A percentile compares a stretch with the other conserved stretches of the same genome.
Conservation (phyloP, 2,888 invertebrate genomes). For the Acleris emargana region DNA sequence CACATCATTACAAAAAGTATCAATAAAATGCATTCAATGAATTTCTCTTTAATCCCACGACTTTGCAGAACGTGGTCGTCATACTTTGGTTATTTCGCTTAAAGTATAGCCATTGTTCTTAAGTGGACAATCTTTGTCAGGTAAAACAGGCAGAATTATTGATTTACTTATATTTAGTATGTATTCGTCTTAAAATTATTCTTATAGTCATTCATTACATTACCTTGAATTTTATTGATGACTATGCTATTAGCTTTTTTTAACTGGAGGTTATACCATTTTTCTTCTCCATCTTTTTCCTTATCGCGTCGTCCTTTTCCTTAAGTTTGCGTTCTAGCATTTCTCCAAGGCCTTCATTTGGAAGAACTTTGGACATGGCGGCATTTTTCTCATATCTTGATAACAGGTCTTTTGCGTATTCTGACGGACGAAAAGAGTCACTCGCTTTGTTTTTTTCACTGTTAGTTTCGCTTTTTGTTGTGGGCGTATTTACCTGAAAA, state of each 20-base stretch:
- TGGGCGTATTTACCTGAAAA: conserved; percentile 11
- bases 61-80: no score
- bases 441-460: conserved; percentile 2
- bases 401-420: conserved; percentile 49
- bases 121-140: no score
- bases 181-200: no score
- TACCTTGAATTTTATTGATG: neutral
- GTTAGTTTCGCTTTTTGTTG: conserved; percentile 1
- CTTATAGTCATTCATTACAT: no score
- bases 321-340: conserved; percentile 45
- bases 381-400: conserved; percentile 45
- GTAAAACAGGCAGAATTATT: no score
- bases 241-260: neutral
- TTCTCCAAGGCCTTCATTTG: conserved; percentile 42
- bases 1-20: no score
- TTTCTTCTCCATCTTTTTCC: conserved; percentile 15
- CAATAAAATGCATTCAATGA: no score
- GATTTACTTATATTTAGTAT: no score
- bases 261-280: neutral
- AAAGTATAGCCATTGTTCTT: no score
- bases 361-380: conserved; percentile 31
- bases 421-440: conserved; percentile 43
- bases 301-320: conserved; percentile 45
- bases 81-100: no score
- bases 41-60: no score